phyloP scores from a whole-genome alignment of 1,140 invertebrate genomes.

The Lepidotrigona ventralis region DNA sequence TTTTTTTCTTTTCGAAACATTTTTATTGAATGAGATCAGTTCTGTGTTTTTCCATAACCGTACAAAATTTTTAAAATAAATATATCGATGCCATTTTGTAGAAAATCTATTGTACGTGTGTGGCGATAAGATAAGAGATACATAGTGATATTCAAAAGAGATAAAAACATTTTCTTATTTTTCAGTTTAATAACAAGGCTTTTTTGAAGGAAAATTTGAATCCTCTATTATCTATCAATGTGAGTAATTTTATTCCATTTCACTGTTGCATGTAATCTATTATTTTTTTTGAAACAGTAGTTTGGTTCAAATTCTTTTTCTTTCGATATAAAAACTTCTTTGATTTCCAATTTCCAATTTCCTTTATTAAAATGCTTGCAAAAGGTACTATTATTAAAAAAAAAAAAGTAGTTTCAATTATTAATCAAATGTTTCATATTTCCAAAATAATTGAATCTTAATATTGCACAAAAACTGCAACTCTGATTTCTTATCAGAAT shows the following conservation, averaged over 20 bases:
- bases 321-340: conserved; percentile 18
- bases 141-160: conserved; percentile 8
- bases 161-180: conserved; percentile 44
- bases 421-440: conserved; percentile 17
- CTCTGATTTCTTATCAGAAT: conserved; percentile 6
- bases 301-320: conserved; percentile 28
- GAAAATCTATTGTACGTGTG: conserved; percentile 21
- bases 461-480: conserved; percentile 54
- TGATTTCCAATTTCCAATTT: conserved; percentile 17
- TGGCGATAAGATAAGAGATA: conserved; percentile 57
- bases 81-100: background rate
- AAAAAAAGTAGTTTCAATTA: conserved; percentile 24
- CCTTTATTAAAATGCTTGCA: conserved; percentile 22
- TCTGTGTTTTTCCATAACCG: background rate
- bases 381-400: conserved; percentile 15
- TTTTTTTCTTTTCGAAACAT: background rate
- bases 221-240: conserved; percentile 37
- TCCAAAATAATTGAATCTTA: conserved; percentile 9
- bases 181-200: conserved; percentile 54
- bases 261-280: conserved; percentile 36
- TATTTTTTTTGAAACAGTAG: conserved; percentile 34
- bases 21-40: background rate
- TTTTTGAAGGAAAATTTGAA: conserved; percentile 40
- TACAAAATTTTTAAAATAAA: background rate
- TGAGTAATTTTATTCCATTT: conserved; percentile 42